A percentile compares a stretch with the other conserved stretches of the same genome.
These are phyloP conservation scores for Imbricaverruca yamaguchii DNA, from an alignment of 2,888 invertebrate species.

Conservation along the genomic window DNA sequence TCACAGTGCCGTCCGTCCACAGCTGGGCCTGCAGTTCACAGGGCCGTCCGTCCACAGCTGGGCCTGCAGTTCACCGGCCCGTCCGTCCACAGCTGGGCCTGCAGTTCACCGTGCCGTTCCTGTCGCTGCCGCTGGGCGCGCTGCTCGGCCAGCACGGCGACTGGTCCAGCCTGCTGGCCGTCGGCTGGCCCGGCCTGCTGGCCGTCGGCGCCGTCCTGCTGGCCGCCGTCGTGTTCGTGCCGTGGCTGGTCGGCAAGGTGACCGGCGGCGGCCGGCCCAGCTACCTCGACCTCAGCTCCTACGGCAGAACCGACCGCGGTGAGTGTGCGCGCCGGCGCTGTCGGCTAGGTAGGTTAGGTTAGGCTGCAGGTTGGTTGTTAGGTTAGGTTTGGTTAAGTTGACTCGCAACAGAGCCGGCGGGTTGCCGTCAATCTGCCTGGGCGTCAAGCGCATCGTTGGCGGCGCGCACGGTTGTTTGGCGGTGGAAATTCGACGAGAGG, in stretches of 20 bases:
- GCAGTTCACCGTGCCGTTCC: conserved; percentile 34
- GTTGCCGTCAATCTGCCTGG: too few species aligned
- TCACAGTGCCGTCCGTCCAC: conserved; percentile 32
- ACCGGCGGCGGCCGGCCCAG: not conserved
- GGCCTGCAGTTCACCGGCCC: conserved; percentile 22
- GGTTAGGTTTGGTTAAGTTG: too few species aligned
- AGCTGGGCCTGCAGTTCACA: conserved; percentile 33
- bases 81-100: conserved; percentile 31
- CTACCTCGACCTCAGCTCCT: not conserved
- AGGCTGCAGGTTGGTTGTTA: too few species aligned
- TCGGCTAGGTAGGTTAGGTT: too few species aligned
- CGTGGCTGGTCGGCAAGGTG: conserved; percentile 25
- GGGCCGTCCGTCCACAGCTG: conserved; percentile 32
- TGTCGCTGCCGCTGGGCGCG: conserved; percentile 30
- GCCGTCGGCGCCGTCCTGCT: conserved; percentile 25
- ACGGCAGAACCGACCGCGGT: not conserved
- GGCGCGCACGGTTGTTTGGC: too few species aligned
- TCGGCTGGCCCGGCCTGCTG: conserved; percentile 30
- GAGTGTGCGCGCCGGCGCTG: not conserved
- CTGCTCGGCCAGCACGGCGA: conserved; percentile 28
- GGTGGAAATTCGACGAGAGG: too few species aligned
- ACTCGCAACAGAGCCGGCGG: too few species aligned
- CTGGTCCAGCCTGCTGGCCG: conserved; percentile 26
- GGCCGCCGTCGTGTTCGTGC: conserved; percentile 28
- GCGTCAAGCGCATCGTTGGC: too few species aligned